These are phyloP conservation scores for Lacerta viridis DNA, from an alignment of 2,797 vertebrate genomes.

Conservation along the genomic window DNA sequence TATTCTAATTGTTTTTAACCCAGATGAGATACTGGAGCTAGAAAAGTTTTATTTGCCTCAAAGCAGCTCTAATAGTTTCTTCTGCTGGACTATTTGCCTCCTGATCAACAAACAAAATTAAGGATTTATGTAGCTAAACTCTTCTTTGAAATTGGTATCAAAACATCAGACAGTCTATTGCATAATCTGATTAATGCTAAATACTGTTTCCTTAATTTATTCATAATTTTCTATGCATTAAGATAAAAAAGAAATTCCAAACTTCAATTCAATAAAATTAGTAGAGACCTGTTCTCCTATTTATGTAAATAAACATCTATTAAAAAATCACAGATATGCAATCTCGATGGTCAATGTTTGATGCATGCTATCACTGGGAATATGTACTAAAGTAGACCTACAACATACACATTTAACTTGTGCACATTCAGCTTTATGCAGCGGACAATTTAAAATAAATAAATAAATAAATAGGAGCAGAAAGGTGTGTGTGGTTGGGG, in stretches of 20 bases:
- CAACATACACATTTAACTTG: no score
- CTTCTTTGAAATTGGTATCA: conserved; percentile 64
- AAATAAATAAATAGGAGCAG: no score
- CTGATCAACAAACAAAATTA: conserved; percentile 75
- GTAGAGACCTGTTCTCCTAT: neutral
- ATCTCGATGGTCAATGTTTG: neutral
- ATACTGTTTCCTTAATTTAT: conserved; percentile 40
- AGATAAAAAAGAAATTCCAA: neutral
- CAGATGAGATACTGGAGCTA: conserved; percentile 56
- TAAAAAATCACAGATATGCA: neutral
- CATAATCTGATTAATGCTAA: conserved; percentile 61
- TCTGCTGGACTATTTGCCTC: conserved; percentile 69
- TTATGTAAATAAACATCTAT: neutral
- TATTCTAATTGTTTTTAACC: conserved; percentile 30
- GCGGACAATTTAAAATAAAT: no score
- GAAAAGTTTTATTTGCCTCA: conserved; percentile 77
- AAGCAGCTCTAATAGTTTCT: conserved; percentile 63
- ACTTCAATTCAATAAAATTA: neutral
- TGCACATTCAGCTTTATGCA: no score
- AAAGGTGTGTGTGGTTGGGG: no score
- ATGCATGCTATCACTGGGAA: neutral
- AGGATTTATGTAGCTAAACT: conserved; percentile 70
- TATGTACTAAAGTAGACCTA: neutral
- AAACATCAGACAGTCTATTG: conserved; percentile 50
- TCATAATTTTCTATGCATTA: conserved; percentile 28